phyloP scores from a whole-genome alignment of 2,797 vertebrate genomes.

The Enteromius radiatus region DNA sequence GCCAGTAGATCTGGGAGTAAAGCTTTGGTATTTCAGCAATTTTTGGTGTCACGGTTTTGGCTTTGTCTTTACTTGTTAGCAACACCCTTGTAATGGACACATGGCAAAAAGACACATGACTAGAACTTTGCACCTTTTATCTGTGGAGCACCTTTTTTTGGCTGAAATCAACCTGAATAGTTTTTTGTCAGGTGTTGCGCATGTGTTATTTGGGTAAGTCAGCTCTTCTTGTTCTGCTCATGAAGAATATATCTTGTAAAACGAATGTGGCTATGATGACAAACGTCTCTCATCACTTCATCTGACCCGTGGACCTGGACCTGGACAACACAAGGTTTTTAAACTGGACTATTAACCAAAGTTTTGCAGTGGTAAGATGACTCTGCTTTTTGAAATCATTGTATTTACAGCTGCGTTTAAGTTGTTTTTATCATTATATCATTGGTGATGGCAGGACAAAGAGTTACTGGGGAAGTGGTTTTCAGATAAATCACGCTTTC shows the following conservation, averaged over 20 bases:
- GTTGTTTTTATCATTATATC: neutral
- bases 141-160: neutral
- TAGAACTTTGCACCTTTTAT: neutral
- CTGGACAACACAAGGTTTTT: conserved; percentile 27
- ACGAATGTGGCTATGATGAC: neutral
- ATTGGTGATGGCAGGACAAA: neutral
- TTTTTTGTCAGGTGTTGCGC: conserved; percentile 9
- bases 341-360: conserved; percentile 21
- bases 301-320: conserved; percentile 10
- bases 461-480: conserved; percentile 16
- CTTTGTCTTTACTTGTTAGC: conserved; percentile 21
- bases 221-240: neutral
- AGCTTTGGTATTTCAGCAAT: conserved; percentile 36
- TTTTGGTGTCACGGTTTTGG: conserved; percentile 2
- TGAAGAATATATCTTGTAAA: conserved; percentile 1
- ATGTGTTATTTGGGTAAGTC: neutral
- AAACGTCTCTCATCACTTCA: conserved; percentile 4
- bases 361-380: conserved; percentile 34
- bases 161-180: neutral
- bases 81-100: neutral
- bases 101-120: neutral
- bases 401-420: neutral
- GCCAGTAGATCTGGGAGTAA: neutral
- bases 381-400: neutral
- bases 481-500: neutral